Conservation (phyloP, 2,113 vertebrate genomes). For the Phalacrocorax carbo region DNA sequence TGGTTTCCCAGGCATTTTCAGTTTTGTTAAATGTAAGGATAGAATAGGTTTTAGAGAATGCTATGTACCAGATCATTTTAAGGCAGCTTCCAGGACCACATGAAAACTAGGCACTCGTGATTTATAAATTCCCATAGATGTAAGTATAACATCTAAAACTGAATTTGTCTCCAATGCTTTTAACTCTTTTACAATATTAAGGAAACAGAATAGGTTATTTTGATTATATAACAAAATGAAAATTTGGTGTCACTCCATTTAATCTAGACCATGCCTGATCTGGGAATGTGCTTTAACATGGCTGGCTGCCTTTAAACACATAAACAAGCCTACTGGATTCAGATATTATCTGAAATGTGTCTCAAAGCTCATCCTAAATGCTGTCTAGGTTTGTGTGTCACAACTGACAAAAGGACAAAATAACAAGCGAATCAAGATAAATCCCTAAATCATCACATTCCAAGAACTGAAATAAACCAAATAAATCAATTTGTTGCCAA, state of each 20-base stretch:
- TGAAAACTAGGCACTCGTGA: not conserved
- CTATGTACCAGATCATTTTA: not conserved
- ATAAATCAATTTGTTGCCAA: slow-evolving; percentile 70
- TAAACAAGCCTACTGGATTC: not conserved
- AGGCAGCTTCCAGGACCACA: not conserved
- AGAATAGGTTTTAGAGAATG: not conserved
- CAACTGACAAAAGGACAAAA: slow-evolving; percentile 51
- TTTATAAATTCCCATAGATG: not conserved
- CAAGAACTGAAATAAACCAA: slow-evolving; percentile 68
- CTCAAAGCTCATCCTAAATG: slow-evolving; percentile 20
- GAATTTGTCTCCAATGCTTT: not conserved
- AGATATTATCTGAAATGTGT: slow-evolving; percentile 13
- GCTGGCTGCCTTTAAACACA: not conserved
- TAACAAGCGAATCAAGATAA: slow-evolving; percentile 61
- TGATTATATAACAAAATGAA: not conserved
- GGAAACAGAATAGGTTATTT: not conserved
- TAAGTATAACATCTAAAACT: not conserved
- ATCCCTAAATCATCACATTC: slow-evolving; percentile 73
- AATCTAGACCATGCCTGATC: not conserved
- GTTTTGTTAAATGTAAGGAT: not conserved
- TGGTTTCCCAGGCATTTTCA: not conserved
- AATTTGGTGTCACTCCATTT: not conserved
- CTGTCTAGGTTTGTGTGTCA: not conserved
- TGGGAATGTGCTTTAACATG: not conserved
- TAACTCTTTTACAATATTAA: not conserved